Percentiles rank a stretch among this genome's conserved stretches.
phyloP scores from a whole-genome alignment of 2,888 invertebrate genomes.

The Hypomecis punctinalis region DNA sequence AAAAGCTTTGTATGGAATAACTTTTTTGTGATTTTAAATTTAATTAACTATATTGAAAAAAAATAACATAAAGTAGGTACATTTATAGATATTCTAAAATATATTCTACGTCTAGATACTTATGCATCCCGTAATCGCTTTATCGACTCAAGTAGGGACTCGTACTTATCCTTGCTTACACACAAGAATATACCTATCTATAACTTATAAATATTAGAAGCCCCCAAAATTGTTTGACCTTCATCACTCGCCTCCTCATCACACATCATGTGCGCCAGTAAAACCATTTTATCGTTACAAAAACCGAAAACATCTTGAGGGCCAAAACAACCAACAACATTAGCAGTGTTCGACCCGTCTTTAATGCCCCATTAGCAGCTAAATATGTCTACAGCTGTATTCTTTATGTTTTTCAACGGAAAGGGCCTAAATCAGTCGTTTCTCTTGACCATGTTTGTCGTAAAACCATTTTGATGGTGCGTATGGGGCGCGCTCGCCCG shows the following conservation, averaged over 20 bases:
- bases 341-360: slow-evolving; percentile 29
- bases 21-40: no score
- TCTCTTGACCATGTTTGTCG: slow-evolving; percentile 71
- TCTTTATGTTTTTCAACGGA: slow-evolving; percentile 71
- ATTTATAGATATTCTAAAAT: no score
- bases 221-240: slow-evolving; percentile 9
- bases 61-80: no score
- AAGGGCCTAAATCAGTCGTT: slow-evolving; percentile 73
- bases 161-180: no score
- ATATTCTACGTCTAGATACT: no score
- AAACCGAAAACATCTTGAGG: slow-evolving; percentile 26
- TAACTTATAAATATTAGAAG: no score
- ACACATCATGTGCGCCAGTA: slow-evolving; percentile 16
- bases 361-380: slow-evolving; percentile 62
- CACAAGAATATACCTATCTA: no score
- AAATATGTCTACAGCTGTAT: slow-evolving; percentile 76
- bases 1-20: no score
- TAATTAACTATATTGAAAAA: no score
- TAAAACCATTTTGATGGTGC: slow-evolving; percentile 73
- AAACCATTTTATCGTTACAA: slow-evolving; percentile 21
- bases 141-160: no score
- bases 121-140: no score
- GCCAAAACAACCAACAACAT: slow-evolving; percentile 28
- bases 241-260: slow-evolving; percentile 9
- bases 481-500: slow-evolving; percentile 64